Percentiles rank a stretch among this genome's conserved stretches.
These are phyloP conservation scores for Uloborus plumipes DNA, from an alignment of 2,888 invertebrate species.

Conservation along the genomic window DNA sequence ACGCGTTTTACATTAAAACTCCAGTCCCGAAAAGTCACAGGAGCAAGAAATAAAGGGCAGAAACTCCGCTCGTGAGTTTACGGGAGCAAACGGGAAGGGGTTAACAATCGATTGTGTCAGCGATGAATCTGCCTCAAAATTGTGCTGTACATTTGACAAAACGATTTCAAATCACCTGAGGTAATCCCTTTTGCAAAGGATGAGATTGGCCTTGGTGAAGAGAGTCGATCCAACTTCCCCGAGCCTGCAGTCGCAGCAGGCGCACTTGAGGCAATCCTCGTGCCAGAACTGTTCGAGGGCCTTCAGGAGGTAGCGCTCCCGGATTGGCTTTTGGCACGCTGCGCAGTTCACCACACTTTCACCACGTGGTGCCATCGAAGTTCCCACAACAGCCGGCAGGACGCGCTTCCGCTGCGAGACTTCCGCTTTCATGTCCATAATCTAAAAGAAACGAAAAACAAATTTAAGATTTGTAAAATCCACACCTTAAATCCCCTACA, in stretches of 20 bases:
- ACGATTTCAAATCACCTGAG: conserved; percentile 79
- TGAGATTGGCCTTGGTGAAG: conserved; percentile 90
- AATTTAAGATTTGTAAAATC: no score
- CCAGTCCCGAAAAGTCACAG: no score
- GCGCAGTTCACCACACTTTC: conserved; percentile 75
- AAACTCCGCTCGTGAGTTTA: no score
- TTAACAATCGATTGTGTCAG: no score
- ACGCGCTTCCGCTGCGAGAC: conserved; percentile 46
- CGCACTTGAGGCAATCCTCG: conserved; percentile 92
- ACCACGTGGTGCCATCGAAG: conserved; percentile 33
- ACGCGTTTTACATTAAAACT: no score
- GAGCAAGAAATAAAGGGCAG: no score
- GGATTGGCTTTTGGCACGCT: conserved; percentile 88
- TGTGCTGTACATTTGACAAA: no score
- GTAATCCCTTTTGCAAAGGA: conserved; percentile 92
- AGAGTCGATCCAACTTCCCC: conserved; percentile 92
- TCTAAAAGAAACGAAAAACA: neutral
- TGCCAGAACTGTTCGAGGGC: conserved; percentile 94
- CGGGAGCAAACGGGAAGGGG: no score
- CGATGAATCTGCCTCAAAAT: no score
- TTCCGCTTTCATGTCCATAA: conserved; percentile 54
- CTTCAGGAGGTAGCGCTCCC: conserved; percentile 86
- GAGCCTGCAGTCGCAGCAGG: conserved; percentile 92
- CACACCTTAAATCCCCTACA: no score
- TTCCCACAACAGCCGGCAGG: conserved; percentile 27